Conservation (phyloP, 2,113 vertebrate genomes). For the Oncorhynchus mykiss region DNA sequence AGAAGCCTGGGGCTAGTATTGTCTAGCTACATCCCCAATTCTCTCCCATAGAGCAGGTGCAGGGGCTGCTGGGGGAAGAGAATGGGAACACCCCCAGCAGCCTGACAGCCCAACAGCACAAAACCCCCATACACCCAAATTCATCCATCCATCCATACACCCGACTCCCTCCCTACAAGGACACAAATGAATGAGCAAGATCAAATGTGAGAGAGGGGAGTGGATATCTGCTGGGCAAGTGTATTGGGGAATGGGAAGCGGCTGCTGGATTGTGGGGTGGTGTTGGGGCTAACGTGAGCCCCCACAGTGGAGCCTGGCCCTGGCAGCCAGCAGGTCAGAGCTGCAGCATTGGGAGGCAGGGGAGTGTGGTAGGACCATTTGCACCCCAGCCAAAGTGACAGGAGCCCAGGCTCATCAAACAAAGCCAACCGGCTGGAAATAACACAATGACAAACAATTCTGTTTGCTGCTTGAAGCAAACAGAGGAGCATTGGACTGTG, state of each 20-base stretch:
- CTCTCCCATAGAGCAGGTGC: not conserved
- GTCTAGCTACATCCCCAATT: too few species aligned
- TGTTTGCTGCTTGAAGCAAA: constrained; percentile 28
- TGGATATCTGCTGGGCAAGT: not conserved
- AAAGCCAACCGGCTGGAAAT: constrained; percentile 44
- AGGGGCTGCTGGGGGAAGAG: not conserved
- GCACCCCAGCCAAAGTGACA: not conserved
- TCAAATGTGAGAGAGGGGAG: not conserved
- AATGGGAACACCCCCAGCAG: not conserved
- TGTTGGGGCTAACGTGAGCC: too few species aligned
- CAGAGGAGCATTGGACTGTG: not conserved
- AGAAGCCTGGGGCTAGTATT: not conserved
- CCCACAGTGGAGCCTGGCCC: too few species aligned
- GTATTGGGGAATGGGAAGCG: not conserved
- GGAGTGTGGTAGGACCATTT: not conserved
- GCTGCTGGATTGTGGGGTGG: too few species aligned
- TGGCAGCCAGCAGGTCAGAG: too few species aligned
- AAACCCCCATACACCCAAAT: not conserved
- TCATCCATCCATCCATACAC: not conserved
- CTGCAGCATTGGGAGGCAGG: not conserved
- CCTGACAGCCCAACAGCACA: not conserved
- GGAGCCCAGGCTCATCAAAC: not conserved
- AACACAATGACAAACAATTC: constrained; percentile 49
- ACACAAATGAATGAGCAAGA: not conserved
- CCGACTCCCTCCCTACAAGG: not conserved